These are phyloP conservation scores for Orchestes rusci DNA, from an alignment of 2,888 invertebrate genomes.

Conservation along the genomic window DNA sequence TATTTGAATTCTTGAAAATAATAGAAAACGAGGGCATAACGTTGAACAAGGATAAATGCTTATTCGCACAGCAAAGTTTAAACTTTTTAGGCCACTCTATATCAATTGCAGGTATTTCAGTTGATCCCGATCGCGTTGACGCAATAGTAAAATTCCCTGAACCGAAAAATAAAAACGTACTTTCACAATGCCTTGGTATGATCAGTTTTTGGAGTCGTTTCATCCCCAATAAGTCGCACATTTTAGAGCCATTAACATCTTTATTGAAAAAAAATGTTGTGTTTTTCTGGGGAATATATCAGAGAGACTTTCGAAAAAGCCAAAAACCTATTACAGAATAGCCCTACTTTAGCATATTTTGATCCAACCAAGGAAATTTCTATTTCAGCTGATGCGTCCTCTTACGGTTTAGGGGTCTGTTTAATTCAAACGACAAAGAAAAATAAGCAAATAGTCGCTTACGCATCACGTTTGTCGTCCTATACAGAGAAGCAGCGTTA, in stretches of 20 bases:
- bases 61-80: slow-evolving; percentile 26
- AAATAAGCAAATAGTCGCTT: slow-evolving; percentile 32
- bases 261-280: slow-evolving; percentile 19
- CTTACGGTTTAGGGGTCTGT: slow-evolving; percentile 25
- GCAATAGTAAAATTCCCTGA: slow-evolving; percentile 25
- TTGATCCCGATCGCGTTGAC: slow-evolving; percentile 24
- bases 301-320: slow-evolving; percentile 24
- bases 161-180: slow-evolving; percentile 26
- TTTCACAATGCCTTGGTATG: slow-evolving; percentile 24
- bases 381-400: slow-evolving; percentile 30
- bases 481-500: slow-evolving; percentile 34
- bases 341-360: slow-evolving; percentile 33
- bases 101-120: slow-evolving; percentile 22
- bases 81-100: slow-evolving; percentile 32
- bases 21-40: slow-evolving; percentile 27
- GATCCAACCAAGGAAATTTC: slow-evolving; percentile 27
- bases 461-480: slow-evolving; percentile 33
- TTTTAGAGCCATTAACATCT: slow-evolving; percentile 11
- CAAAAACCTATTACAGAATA: slow-evolving; percentile 3
- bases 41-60: slow-evolving; percentile 32
- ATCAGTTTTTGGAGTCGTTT: slow-evolving; percentile 13
- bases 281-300: too few species aligned
- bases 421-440: slow-evolving; percentile 26
- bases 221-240: slow-evolving; percentile 12
- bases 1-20: slow-evolving; percentile 25